These are phyloP conservation scores for Cerastoderma edule DNA, from an alignment of 2,888 invertebrate genomes.

Conservation along the genomic window DNA sequence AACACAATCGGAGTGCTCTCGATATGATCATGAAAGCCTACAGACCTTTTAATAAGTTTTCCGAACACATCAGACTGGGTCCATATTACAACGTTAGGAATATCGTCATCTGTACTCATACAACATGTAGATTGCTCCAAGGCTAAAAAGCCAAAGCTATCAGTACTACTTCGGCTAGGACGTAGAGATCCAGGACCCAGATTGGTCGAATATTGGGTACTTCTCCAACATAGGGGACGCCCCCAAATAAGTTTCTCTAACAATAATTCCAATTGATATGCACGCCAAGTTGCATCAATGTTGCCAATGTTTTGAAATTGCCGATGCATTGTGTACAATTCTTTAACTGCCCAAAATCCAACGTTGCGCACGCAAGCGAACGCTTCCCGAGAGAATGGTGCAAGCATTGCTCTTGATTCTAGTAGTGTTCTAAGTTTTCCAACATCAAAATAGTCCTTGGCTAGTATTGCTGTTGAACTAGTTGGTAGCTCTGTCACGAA, in stretches of 20 bases:
- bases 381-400: constrained; percentile 18
- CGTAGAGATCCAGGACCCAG: constrained; percentile 17
- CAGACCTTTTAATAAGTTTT: neutral
- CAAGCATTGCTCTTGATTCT: constrained; percentile 27
- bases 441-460: constrained; percentile 25
- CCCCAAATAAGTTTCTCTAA: constrained; percentile 32
- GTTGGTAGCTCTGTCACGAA: constrained; percentile 14
- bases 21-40: constrained; percentile 17
- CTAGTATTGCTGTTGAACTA: constrained; percentile 7
- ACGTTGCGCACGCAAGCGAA: constrained; percentile 18
- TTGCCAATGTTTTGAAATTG: constrained; percentile 30
- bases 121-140: constrained; percentile 26
- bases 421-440: constrained; percentile 14
- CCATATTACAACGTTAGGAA: neutral
- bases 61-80: neutral
- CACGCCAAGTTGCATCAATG: constrained; percentile 22
- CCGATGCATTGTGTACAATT: constrained; percentile 20
- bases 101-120: constrained; percentile 1
- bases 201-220: constrained; percentile 1
- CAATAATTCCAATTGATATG: constrained; percentile 25
- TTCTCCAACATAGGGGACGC: constrained; percentile 13
- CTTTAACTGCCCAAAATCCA: constrained; percentile 23
- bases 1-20: neutral
- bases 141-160: constrained; percentile 15
- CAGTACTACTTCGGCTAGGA: constrained; percentile 11